Conservation (phyloP, 2,113 vertebrate genomes). For the Sphyrna mokarran region DNA sequence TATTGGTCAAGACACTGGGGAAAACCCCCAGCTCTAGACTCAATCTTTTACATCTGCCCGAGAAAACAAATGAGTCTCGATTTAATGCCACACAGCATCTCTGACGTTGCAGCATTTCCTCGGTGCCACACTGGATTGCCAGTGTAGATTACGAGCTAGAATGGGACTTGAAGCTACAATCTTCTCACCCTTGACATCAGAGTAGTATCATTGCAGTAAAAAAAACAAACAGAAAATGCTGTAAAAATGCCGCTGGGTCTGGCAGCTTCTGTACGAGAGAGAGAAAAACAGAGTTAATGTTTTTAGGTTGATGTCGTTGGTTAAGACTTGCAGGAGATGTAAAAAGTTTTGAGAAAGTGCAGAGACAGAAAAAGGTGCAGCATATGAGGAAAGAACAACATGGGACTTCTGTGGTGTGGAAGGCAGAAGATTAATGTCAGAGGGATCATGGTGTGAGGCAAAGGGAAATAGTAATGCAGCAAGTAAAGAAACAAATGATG, state of each 20-base stretch:
- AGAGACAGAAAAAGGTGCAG: neutral
- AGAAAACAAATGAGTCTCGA: neutral
- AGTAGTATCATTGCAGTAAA: neutral
- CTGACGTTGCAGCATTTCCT: neutral
- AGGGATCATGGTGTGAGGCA: too few relatives aligned
- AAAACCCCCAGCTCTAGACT: neutral
- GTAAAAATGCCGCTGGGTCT: too few relatives aligned
- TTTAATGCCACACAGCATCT: neutral
- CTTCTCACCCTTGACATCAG: neutral
- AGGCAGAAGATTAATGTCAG: neutral
- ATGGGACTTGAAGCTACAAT: neutral
- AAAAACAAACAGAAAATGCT: neutral
- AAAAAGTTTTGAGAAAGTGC: too few relatives aligned
- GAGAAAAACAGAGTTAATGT: neutral
- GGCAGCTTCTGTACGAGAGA: neutral
- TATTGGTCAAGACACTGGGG: neutral
- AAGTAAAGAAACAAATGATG: too few relatives aligned
- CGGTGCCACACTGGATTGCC: neutral
- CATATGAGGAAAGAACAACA: neutral
- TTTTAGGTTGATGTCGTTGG: neutral
- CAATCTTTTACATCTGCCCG: neutral
- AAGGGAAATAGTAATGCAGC: too few relatives aligned
- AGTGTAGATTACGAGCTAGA: neutral
- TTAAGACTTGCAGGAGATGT: neutral
- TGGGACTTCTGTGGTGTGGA: neutral